Base-by-base conservation (phyloP, 2,888 invertebrate genomes). In the Stictocephala bisonia region DNA sequence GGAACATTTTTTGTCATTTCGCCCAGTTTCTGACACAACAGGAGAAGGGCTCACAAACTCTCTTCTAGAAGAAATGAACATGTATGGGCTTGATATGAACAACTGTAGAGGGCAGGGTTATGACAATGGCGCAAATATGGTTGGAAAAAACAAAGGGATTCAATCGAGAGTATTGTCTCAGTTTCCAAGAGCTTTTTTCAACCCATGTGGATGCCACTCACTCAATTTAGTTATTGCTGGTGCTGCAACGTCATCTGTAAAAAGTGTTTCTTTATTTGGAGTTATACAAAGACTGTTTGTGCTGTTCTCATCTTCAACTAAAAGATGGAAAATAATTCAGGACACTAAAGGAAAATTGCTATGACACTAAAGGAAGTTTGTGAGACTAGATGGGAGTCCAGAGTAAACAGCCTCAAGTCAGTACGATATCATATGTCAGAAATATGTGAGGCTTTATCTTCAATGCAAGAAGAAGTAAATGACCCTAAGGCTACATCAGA, bases 1-100 rank as follows among this genome's bases (percentile, higher is more conserved):
- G 66, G 56, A 71, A 74, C 87, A 86, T 86, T 87, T 83, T 79
- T 80, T 76, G 64, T 76, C 68, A 13, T 67, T 68, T 74, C 40
- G 41, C 13, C 44, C 71, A 26, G 69, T 64, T 29, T 13, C 35
- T 41, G 60, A 77, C 29, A 68, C 75, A 29, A 69, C 76, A 24
- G 74, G 74, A 48, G 70, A 76, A 72, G 76, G 58, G 44, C 75
- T 76, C 41, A 31, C 74, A 48, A 41, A 74, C 48, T 41, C 74
- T 11, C 24, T 74, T 20, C 51, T 26, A 58, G 58, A 71, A 18
- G 50, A 48, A 44, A 60, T 71, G 22, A 22, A 60, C 4, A 6
- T n/a, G 18, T 60, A 48, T 48, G 73, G 56, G 22, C 48, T 76
- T 15, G 56, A 76, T 40, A 71, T 75, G 67, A 74, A 75, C 27